Percentiles rank a stretch among this genome's conserved stretches.
These are phyloP conservation scores for Epinephelus coioides DNA, from an alignment of 2,797 vertebrate genomes.

Conservation along the genomic window DNA sequence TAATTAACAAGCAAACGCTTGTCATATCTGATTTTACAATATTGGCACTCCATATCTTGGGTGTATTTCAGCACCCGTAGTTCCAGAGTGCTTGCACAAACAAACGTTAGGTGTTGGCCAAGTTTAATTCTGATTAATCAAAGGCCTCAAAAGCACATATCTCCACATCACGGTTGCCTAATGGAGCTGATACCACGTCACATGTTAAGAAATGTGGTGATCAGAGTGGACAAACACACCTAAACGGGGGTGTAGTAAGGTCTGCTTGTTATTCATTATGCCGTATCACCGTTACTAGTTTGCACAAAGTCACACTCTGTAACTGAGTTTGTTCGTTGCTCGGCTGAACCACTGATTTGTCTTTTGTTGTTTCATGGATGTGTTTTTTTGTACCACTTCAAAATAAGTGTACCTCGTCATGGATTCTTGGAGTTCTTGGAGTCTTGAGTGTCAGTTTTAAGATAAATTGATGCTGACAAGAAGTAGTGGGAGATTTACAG, in stretches of 20 bases:
- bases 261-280: background rate
- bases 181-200: conserved; percentile 45
- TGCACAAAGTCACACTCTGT: background rate
- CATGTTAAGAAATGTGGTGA: conserved; percentile 20
- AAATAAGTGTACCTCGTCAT: background rate
- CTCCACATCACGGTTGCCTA: conserved; percentile 3
- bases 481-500: conserved; percentile 15
- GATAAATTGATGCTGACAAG: conserved; percentile 1
- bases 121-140: conserved; percentile 47
- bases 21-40: conserved; percentile 5
- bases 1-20: conserved; percentile 2
- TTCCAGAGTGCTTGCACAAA: conserved; percentile 40
- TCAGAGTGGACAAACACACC: conserved; percentile 9
- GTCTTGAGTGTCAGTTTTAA: background rate
- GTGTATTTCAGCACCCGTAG: conserved; percentile 3
- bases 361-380: background rate
- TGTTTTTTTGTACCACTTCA: background rate
- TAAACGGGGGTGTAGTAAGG: background rate
- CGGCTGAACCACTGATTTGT: background rate
- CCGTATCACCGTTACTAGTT: background rate
- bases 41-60: conserved; percentile 38
- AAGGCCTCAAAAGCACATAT: conserved; percentile 25
- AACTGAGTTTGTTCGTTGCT: background rate
- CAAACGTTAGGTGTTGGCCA: conserved; percentile 48
- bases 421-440: background rate